Conservation (phyloP, 2,888 invertebrate species). For the Chromoteleia sp. region DNA sequence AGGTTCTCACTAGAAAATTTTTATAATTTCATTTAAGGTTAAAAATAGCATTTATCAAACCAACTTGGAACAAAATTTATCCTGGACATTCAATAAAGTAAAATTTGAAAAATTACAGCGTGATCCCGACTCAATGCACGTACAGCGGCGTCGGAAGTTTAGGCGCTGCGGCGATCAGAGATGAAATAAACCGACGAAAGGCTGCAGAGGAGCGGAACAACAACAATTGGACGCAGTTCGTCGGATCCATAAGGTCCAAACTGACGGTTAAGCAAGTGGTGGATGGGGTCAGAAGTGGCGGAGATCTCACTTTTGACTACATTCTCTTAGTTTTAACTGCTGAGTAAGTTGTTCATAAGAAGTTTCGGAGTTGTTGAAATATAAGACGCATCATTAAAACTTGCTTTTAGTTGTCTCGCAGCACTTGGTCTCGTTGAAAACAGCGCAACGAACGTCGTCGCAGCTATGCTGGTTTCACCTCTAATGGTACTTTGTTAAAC, state of each 20-base stretch:
- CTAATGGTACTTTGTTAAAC: conserved; percentile 86
- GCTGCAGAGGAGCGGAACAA: conserved; percentile 75
- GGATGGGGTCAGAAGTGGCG: conserved; percentile 91
- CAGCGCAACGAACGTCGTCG: conserved; percentile 92
- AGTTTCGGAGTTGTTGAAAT: conserved; percentile 37
- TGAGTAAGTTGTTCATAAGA: conserved; percentile 55
- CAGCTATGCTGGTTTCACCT: conserved; percentile 91
- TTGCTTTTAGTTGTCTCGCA: conserved; percentile 89
- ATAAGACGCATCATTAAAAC: conserved; percentile 49
- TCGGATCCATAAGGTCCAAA: conserved; percentile 91
- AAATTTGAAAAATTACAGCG: conserved; percentile 72
- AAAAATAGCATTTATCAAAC: too few species aligned
- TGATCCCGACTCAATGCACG: conserved; percentile 82
- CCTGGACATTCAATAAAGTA: too few species aligned
- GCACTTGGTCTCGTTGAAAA: conserved; percentile 93
- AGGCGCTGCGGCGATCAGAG: conserved; percentile 70
- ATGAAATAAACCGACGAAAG: conserved; percentile 70
- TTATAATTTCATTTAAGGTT: too few species aligned
- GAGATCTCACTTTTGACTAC: conserved; percentile 93
- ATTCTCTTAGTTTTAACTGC: conserved; percentile 90
- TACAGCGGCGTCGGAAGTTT: conserved; percentile 77
- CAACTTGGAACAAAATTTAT: too few species aligned
- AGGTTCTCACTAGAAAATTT: too few species aligned
- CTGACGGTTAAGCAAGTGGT: conserved; percentile 94
- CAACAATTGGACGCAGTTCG: conserved; percentile 89